Percentiles rank a stretch among this genome's conserved stretches.
Evolutionary conservation across 1,140 invertebrate genomes (phyloP).

Genomic region (Rhyzopertha dominica): DNA sequence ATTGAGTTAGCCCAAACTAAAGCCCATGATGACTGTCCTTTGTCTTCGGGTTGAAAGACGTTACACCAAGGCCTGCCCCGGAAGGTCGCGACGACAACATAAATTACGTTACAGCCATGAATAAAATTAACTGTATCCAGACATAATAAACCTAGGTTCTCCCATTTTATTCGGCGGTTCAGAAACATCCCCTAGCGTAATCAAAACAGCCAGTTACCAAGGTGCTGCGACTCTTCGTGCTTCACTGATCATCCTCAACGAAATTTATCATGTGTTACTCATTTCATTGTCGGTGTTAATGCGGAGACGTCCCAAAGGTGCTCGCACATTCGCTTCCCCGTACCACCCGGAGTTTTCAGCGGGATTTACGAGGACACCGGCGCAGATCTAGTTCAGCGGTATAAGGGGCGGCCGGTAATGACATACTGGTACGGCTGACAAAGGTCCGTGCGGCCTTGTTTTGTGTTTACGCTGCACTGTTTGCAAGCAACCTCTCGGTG

Average conservation of each 20-base stretch:
- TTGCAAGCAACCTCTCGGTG: constrained; percentile 24
- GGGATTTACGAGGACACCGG: constrained; percentile 4
- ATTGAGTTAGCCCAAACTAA: no score
- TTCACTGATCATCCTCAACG: constrained; percentile 29
- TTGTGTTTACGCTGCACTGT: constrained; percentile 31
- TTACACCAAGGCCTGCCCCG: no score
- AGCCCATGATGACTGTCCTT: no score
- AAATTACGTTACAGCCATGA: no score
- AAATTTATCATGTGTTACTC: constrained; percentile 41
- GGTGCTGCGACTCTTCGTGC: constrained; percentile 33
- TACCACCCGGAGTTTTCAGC: constrained; percentile 25
- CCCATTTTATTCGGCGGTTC: constrained; percentile 19
- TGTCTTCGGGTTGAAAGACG: no score
- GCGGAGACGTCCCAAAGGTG: constrained; percentile 10
- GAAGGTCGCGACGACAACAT: no score
- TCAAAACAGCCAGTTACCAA: constrained; percentile 13
- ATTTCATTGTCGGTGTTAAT: constrained; percentile 25
- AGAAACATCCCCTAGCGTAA: constrained; percentile 23
- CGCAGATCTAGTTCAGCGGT: constrained; percentile 31
- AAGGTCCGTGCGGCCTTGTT: constrained; percentile 22
- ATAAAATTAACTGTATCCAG: constrained; percentile 24
- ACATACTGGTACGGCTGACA: constrained; percentile 24
- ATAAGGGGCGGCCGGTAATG: constrained; percentile 15
- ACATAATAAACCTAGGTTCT: constrained; percentile 23
- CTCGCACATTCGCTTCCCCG: constrained; percentile 11